phyloP scores from a whole-genome alignment of 2,888 invertebrate species.

The Molanna angustata region DNA sequence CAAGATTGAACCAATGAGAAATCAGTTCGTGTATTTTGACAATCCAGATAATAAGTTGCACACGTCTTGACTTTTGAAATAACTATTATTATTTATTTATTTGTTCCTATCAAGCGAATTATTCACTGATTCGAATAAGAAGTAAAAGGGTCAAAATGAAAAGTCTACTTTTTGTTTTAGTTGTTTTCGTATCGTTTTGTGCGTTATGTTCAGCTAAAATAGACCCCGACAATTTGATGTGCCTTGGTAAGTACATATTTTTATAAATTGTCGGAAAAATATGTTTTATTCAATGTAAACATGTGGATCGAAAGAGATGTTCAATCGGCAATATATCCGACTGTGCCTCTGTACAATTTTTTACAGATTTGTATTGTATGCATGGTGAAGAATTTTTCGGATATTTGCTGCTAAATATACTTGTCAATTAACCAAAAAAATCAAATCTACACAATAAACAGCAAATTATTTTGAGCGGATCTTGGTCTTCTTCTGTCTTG shows the following conservation, averaged over 20 bases:
- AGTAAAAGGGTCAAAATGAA: background rate
- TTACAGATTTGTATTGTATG: background rate
- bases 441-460: background rate
- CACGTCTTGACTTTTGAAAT: constrained; percentile 23
- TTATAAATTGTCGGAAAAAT: background rate
- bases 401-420: too few species aligned
- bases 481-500: too few species aligned
- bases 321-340: background rate
- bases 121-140: too few species aligned
- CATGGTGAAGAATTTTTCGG: too few species aligned
- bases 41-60: constrained; percentile 33
- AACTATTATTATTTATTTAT: background rate
- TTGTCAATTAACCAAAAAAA: too few species aligned
- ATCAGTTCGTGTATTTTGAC: constrained; percentile 48
- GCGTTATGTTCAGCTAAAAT: constrained; percentile 43
- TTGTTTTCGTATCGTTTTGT: background rate
- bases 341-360: too few species aligned
- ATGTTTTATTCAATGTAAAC: background rate
- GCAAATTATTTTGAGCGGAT: background rate
- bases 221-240: constrained; percentile 51
- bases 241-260: constrained; percentile 44
- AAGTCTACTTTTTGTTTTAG: background rate
- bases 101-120: background rate
- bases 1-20: constrained; percentile 42
- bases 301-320: background rate